Percentiles rank a stretch among this genome's conserved stretches.
Evolutionary conservation across 2,888 invertebrate species (phyloP).

Genomic region (Lucinisca nassula): DNA sequence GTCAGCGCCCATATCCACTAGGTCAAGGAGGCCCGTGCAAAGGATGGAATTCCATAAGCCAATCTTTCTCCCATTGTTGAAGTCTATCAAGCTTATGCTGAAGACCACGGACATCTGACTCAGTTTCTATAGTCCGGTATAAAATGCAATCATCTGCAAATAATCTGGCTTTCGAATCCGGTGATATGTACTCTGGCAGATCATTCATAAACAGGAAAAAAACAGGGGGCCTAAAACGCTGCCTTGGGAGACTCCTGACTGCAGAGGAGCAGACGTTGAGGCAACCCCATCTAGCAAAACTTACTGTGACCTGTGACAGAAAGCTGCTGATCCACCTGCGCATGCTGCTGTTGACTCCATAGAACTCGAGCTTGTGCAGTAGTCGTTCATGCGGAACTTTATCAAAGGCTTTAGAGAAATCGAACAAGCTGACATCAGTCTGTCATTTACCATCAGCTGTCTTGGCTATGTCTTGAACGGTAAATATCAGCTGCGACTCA

Average conservation of each 20-base stretch:
- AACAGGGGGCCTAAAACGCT: no score
- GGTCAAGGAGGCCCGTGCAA: no score
- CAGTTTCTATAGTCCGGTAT: neutral
- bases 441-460: neutral
- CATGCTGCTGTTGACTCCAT: neutral
- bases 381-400: conserved; percentile 5
- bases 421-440: conserved; percentile 11
- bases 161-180: conserved; percentile 17
- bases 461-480: conserved; percentile 11
- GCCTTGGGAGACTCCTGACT: conserved; percentile 29
- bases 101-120: neutral
- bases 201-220: no score
- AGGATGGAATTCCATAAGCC: no score
- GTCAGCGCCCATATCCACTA: no score
- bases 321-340: no score
- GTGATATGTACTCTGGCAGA: conserved; percentile 10
- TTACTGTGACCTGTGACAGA: no score
- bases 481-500: conserved; percentile 18
- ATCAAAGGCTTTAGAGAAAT: conserved; percentile 36
- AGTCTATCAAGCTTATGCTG: conserved; percentile 44
- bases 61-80: conserved; percentile 36
- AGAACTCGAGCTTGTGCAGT: neutral
- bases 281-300: conserved; percentile 21
- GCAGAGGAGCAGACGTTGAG: neutral
- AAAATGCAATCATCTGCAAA: no score